Evolutionary conservation across 2,797 vertebrate genomes (phyloP), one percentile per base, ranked within the genome.

Genomic region (Manis pentadactyla): DNA sequence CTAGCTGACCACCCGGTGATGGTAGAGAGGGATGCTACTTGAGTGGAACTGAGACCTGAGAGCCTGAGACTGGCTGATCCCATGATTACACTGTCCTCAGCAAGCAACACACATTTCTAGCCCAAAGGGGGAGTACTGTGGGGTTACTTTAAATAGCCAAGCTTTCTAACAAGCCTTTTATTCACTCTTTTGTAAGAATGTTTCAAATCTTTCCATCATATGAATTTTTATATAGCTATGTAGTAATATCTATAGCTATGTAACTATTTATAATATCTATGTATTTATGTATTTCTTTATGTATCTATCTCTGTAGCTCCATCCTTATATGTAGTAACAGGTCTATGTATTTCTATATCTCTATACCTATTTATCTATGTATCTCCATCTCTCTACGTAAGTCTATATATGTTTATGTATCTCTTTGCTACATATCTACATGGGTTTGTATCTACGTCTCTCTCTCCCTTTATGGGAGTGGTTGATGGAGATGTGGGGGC

Each of bases 81-180:
- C 87, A 64, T 57, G 69, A 78, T 77, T 74, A 42, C 69, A 17
- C 8, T 42, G 95, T 95, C 82, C 64, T 84, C 23, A 81, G 37
- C 27, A 5, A 69, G 74, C 57, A 75, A 79, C 82, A 89, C 57
- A 78, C 78, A 84, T 89, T 87, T 69, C 59, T n/a, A 68, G 51
- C 39, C 39, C 46, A 61, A 77, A 96, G 82, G 64, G 82, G 87
- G 71, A 93, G 42, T 51, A 71, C 79, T 87, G 87, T 79, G 91
- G 69, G 82, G 64, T 81, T 79, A 84, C 93, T 96, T 95, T 95
- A 95, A 87, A 96, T 92, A 96, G 69, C 66, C 85, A 90, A 42
- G 17, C n/a, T 27, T 96, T 96, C 82, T 90, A 84, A 94, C 68
- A 83, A 91, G 46, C 23, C 86, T 93, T 95, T 89, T 78, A 94